Evolutionary conservation across 1,140 invertebrate species (phyloP), one percentile per base, ranked within the genome.

Genomic region (Drosophila mauritiana): DNA sequence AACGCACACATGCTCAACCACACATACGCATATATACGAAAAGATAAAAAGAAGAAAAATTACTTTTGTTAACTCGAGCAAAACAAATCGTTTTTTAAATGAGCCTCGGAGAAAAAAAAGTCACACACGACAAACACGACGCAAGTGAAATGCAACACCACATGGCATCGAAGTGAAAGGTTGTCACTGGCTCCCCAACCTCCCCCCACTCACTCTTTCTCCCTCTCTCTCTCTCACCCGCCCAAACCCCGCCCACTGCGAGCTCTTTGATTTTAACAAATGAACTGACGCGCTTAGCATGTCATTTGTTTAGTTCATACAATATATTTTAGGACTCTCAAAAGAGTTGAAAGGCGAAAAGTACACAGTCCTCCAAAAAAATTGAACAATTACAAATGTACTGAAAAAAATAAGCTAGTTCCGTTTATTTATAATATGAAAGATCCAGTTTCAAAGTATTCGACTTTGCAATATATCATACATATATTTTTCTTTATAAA

Each of bases 61-160:
- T 75, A 85, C 83, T 75, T 73, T 62, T 79, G 83, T 88, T 88
- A 88, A 83, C 58, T 76, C 65, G 75, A 86, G 75, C 74, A 88
- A 88, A 88, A 86, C 82, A 86, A 86, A 88, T 86, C 58, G 75
- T 69, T 82, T 86, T 86, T 88, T 79, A 86, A 86, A 86, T 79
- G 82, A 72, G 65, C 40, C 78, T 34, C 57, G 46, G 34, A 73
- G 56, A 27, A 65, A 58, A 65, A 58, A 59, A 57, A 81, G 65
- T 74, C 62, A 59, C 63, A 67, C 40, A 75, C 53, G 59, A 42
- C 72, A 65, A 75, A 67, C 61, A 76, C 63, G 62, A 59, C 20
- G 43, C 52, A 82, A 88, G 74, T 86, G 82, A 86, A 86, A 86
- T 88, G 83, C 82, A 76, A 86, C 80, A 86, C 79, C 82, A 78